Conservation (phyloP, 2,113 vertebrate genomes). For the Bubalus kerabau region DNA sequence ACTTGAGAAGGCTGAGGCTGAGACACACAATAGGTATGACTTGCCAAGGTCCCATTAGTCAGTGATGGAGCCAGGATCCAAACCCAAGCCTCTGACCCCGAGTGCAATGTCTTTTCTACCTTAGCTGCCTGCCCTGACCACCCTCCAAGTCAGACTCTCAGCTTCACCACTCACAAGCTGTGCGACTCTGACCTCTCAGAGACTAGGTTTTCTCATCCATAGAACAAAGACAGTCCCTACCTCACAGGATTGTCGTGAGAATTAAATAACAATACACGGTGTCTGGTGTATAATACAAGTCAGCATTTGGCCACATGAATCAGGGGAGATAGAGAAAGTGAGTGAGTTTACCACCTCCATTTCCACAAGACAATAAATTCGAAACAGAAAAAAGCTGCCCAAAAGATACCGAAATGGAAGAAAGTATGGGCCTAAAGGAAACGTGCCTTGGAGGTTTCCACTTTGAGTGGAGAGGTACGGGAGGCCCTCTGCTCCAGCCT, state of each 20-base stretch:
- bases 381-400: background rate
- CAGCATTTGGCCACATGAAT: background rate
- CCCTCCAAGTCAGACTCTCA: background rate
- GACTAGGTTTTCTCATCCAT: background rate
- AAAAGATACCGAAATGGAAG: background rate
- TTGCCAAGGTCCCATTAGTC: background rate
- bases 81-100: background rate
- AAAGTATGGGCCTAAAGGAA: background rate
- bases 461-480: background rate
- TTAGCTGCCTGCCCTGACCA: background rate
- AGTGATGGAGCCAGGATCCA: background rate
- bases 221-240: background rate
- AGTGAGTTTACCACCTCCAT: background rate
- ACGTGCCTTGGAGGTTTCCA: background rate
- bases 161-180: background rate
- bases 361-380: background rate
- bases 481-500: background rate
- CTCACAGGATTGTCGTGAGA: background rate
- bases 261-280: background rate
- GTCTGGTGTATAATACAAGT: background rate
- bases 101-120: background rate
- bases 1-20: background rate
- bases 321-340: background rate
- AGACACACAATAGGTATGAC: too few species aligned
- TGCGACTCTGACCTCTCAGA: background rate